These are phyloP conservation scores for Scophthalmus maximus DNA, from an alignment of 2,113 vertebrate species.

Conservation along the genomic window DNA sequence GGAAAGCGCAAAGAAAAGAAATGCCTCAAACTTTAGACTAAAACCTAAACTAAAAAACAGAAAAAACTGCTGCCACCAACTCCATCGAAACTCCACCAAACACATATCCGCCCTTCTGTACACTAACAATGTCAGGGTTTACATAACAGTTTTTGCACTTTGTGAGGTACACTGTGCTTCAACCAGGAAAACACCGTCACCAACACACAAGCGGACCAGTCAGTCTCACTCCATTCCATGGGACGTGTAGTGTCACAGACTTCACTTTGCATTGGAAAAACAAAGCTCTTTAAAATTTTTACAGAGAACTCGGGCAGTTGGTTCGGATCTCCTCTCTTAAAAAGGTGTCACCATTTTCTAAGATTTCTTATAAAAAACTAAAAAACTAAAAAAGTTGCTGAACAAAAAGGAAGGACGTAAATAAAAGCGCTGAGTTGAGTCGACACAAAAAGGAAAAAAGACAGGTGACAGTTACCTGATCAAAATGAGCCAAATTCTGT, in stretches of 20 bases:
- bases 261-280: neutral
- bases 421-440: conserved; percentile 9
- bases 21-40: conserved; percentile 27
- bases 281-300: neutral
- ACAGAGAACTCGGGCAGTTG: neutral
- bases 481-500: conserved; percentile 27
- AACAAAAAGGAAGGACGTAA: conserved; percentile 27
- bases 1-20: conserved; percentile 18
- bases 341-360: conserved; percentile 37
- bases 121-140: no score
- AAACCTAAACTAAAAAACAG: no score
- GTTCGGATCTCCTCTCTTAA: no score
- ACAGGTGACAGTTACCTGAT: neutral
- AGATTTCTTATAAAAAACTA: conserved; percentile 68
- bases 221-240: no score
- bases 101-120: neutral
- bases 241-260: neutral
- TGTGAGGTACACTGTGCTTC: neutral
- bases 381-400: conserved; percentile 56
- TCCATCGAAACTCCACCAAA: no score
- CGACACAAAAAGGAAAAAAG: neutral
- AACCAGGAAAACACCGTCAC: neutral
- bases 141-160: no score
- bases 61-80: conserved; percentile 45
- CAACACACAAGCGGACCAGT: no score